phyloP scores from a whole-genome alignment of 2,113 vertebrate genomes.

The Podarcis cretensis region DNA sequence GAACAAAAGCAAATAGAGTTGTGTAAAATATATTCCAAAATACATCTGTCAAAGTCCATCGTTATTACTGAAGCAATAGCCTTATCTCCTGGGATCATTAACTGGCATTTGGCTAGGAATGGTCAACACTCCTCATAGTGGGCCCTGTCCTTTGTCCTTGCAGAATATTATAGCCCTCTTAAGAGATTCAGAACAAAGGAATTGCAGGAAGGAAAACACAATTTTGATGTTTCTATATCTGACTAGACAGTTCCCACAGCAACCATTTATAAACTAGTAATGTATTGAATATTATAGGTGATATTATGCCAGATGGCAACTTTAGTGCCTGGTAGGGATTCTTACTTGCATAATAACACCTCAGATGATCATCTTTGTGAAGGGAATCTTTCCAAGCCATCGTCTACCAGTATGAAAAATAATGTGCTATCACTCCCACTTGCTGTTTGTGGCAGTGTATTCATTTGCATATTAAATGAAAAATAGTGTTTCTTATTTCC shows the following conservation, averaged over 20 bases:
- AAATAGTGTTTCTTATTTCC: conserved; percentile 36
- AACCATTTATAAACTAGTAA: conserved; percentile 55
- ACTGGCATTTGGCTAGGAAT: conserved; percentile 59
- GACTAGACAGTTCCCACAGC: conserved; percentile 62
- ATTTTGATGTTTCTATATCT: conserved; percentile 59
- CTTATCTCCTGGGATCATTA: conserved; percentile 60
- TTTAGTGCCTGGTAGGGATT: conserved; percentile 14
- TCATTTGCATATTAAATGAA: conserved; percentile 34
- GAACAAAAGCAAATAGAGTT: not conserved
- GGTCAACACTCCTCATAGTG: conserved; percentile 50
- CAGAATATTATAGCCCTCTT: conserved; percentile 62
- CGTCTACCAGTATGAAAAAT: conserved; percentile 50
- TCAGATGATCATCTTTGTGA: conserved; percentile 62
- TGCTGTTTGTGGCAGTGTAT: conserved; percentile 23
- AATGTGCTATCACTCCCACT: conserved; percentile 41
- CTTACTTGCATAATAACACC: conserved; percentile 53
- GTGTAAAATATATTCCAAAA: conserved; percentile 12
- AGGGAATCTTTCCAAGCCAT: conserved; percentile 61
- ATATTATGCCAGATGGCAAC: conserved; percentile 62
- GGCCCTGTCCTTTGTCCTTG: conserved; percentile 58
- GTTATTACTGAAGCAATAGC: not conserved
- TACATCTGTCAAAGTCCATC: not conserved
- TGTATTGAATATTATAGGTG: conserved; percentile 55
- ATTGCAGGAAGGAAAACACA: conserved; percentile 20
- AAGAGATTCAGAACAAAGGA: conserved; percentile 66